A percentile compares a stretch with the other conserved stretches of the same genome.
Evolutionary conservation across 2,797 vertebrate species (phyloP).

Genomic region (Clarias platycephalus): DNA sequence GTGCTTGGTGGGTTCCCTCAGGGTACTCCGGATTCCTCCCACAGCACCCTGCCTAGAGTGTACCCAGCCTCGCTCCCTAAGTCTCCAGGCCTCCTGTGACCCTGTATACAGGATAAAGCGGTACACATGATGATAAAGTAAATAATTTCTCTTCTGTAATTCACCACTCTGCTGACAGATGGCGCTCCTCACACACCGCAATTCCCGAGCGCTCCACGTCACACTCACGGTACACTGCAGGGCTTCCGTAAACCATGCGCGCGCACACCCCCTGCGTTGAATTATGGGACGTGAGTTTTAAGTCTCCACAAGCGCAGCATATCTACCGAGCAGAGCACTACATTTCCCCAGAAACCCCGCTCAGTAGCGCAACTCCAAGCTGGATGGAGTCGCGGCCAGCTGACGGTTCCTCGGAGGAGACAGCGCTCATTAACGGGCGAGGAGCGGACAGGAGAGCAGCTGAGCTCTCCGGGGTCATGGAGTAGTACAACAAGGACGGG

Average conservation of each 20-base stretch:
- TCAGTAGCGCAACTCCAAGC: not conserved
- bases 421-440: slow-evolving; percentile 30
- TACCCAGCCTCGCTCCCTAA: too few species aligned
- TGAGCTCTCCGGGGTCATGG: slow-evolving; percentile 13
- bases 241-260: slow-evolving; percentile 30
- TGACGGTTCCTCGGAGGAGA: slow-evolving; percentile 15
- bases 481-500: not conserved
- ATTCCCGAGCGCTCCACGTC: slow-evolving; percentile 43
- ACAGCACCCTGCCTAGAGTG: too few species aligned
- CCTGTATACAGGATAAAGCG: too few species aligned
- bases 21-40: too few species aligned
- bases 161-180: not conserved
- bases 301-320: fast-evolving
- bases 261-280: not conserved
- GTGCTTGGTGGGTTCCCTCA: too few species aligned
- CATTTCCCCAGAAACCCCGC: slow-evolving; percentile 25
- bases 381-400: slow-evolving; percentile 1
- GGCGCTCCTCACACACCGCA: not conserved
- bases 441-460: slow-evolving; percentile 19
- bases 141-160: not conserved
- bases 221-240: slow-evolving; percentile 1
- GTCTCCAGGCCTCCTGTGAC: too few species aligned
- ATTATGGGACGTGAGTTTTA: slow-evolving; percentile 30
- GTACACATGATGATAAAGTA: too few species aligned
- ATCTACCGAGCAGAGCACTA: not conserved